Evolutionary conservation across 2,888 invertebrate species (phyloP), one percentile per base, ranked within the genome.

Genomic region (Nemoura dubitans): DNA sequence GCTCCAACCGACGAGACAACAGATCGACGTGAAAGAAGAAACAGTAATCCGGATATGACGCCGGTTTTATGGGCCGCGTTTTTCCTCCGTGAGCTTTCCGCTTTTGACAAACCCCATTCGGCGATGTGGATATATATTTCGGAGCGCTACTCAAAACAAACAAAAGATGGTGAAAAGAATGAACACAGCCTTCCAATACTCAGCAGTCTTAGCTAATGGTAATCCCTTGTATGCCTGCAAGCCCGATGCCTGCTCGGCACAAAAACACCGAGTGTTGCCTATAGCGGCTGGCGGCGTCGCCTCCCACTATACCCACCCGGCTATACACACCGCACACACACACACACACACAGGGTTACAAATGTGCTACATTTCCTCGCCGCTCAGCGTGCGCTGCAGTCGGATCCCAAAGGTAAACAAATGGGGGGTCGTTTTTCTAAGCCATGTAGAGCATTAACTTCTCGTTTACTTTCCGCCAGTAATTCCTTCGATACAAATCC

Each of bases 331-430:
- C 3, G 36, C n/a, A n/a, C n/a, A n/a, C n/a, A n/a, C n/a, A n/a
- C n/a, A n/a, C n/a, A n/a, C n/a, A n/a, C n/a, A 59, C 59, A 7
- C 59, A 3, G 78, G 21, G 28, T 28, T 26, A 78, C 78, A 78
- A 78, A 78, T 78, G 28, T 28, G 59, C 29, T 28, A 59, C 85
- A 82, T 85, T 85, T 81, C 77, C 86, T 5, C 86, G 10, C 76
- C 21, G 42, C 43, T 85, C 83, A 78, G 27, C 78, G 29, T n/a
- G n/a, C n/a, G n/a, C n/a, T n/a, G n/a, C 21, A 25, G 25, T 21
- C 7, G 42, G 42, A 30, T 83, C 87, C 82, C 85, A 27, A 87
- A 87, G 85, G 87, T 85, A 85, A 59, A 87, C 85, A 87, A 85
- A 87, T 87, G 87, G 87, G 28, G 36, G 81, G 77, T 87, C 85